Evolutionary conservation across 2,888 invertebrate genomes (phyloP), one percentile per base, ranked within the genome.

Genomic region (Athalia circularis): DNA sequence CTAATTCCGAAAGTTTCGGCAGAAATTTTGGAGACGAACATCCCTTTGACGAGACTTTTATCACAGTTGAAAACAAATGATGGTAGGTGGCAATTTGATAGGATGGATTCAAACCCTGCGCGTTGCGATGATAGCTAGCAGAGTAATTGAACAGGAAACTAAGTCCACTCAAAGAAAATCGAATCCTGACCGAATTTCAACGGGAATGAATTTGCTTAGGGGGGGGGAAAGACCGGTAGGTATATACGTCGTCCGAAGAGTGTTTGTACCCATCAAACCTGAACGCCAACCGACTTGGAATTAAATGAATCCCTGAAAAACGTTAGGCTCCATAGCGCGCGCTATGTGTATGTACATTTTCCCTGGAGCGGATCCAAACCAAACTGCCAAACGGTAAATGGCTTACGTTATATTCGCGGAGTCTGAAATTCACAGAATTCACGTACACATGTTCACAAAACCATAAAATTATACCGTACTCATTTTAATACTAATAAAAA

Each of bases 111-210:
- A 29, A 52, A 68, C 68, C 50, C 67, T 29, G 11, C 11, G 54
- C 11, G 54, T n/a, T 54, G 54, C 48, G 68, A 11, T 72, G 57
- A 57, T 68, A 29, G 47, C 9, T 57, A n/a, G 11, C 29, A 45
- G 29, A 59, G 59, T 72, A 59, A 72, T 72, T 72, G 59, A 72
- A 59, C 72, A 47, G 13, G 48, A 43, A 59, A 47, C 47, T 59
- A 72, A 72, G 72, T 72, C 72, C 72, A 72, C 72, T 72, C 72
- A 59, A 47, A 72, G 72, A 72, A 72, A 72, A 72, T 72, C 59
- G 72, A 72, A 72, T 72, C 72, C 72, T 57, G 72, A 72, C 72
- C 59, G 52, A 72, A 72, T 72, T 57, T 72, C 72, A 7, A 43
- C n/a, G 47, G 59, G 59, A 72, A 59, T 15, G 72, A 72, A 72